Conservation (phyloP, 2,797 vertebrate genomes). For the Anguilla pacifica region DNA sequence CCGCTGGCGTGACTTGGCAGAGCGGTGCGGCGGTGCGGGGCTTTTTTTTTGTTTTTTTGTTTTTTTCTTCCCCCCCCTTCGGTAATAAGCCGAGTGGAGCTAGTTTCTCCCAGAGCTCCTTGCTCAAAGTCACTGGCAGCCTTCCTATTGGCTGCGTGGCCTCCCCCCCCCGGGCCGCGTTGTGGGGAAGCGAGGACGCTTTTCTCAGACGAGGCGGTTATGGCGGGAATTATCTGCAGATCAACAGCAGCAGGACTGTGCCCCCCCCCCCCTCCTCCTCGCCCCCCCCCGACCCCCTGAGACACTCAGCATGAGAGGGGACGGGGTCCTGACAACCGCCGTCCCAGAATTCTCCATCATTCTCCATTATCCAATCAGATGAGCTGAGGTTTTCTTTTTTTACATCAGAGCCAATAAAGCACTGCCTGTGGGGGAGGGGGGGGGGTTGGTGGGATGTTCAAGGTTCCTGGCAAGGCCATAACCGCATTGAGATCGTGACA, state of each 20-base stretch:
- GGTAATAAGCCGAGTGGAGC: not conserved
- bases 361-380: not conserved
- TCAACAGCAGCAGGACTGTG: not conserved
- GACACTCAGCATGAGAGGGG: not conserved
- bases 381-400: not conserved
- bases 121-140: not conserved
- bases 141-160: not conserved
- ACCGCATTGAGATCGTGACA: no score
- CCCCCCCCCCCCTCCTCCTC: no score
- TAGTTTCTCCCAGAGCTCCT: not conserved
- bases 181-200: not conserved
- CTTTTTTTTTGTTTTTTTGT: not conserved
- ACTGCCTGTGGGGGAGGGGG: not conserved
- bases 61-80: not conserved
- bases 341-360: no score
- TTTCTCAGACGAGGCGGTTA: not conserved
- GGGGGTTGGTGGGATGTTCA: no score
- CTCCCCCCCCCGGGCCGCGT: not conserved
- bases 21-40: not conserved
- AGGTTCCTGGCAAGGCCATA: no score
- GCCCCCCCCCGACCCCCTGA: no score
- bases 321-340: not conserved
- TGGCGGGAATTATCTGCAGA: not conserved
- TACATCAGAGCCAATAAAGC: not conserved
- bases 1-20: not conserved